Conservation (phyloP, 2,797 vertebrate species). For the Pygocentrus nattereri region DNA sequence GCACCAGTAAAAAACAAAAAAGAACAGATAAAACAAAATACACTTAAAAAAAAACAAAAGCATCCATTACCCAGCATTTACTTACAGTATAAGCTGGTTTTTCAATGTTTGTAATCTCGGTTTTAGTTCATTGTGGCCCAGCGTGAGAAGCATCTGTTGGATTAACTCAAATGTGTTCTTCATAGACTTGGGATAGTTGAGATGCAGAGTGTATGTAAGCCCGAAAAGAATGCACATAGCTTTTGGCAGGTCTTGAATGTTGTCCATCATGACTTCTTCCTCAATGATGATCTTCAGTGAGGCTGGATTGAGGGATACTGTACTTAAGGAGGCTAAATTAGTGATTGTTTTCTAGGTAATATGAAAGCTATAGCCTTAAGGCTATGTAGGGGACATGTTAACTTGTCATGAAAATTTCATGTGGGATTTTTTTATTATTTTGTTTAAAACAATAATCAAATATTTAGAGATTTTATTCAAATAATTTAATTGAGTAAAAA, state of each 20-base stretch:
- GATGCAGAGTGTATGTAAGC: conserved; percentile 14
- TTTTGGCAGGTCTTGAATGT: conserved; percentile 5
- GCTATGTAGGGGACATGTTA: too few species aligned
- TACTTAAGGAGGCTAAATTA: too few species aligned
- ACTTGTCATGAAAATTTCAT: too few species aligned
- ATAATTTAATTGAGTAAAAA: background rate
- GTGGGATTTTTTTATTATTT: too few species aligned
- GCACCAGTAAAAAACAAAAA: background rate
- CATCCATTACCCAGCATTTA: too few species aligned
- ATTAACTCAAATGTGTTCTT: conserved; percentile 26
- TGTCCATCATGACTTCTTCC: background rate
- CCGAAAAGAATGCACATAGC: background rate
- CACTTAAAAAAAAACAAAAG: too few species aligned
- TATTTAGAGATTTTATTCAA: too few species aligned
- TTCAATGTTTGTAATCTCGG: conserved; percentile 23
- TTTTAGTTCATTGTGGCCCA: conserved; percentile 24
- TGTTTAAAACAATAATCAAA: too few species aligned
- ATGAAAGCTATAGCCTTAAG: too few species aligned
- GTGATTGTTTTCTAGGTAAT: too few species aligned
- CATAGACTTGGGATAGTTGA: background rate
- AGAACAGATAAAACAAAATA: background rate
- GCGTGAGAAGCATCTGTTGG: conserved; percentile 1
- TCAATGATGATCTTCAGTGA: background rate
- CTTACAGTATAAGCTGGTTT: conserved; percentile 15
- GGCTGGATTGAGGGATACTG: background rate